Conservation (phyloP, 2,113 vertebrate species). For the Hippocampus guttulatus region DNA sequence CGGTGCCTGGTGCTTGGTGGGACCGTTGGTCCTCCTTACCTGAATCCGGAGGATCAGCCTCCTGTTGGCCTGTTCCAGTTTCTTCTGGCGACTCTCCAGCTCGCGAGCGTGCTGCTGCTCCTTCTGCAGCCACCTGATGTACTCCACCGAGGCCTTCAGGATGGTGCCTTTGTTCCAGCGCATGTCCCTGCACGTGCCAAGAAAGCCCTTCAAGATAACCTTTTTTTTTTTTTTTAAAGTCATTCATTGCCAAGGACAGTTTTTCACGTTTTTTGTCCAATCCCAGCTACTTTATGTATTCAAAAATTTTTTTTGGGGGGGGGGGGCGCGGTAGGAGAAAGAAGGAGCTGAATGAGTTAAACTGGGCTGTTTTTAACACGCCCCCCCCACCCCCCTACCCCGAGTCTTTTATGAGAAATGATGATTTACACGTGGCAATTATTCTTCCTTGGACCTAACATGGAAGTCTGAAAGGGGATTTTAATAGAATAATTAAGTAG, state of each 20-base stretch:
- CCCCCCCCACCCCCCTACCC: too few relatives aligned
- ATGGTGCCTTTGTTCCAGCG: conserved; percentile 99
- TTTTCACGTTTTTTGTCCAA: too few relatives aligned
- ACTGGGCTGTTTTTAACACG: too few relatives aligned
- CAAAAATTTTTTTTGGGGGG: too few relatives aligned
- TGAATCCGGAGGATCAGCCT: conserved; percentile 92
- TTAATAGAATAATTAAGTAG: conserved; percentile 99
- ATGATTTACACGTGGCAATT: conserved; percentile 94
- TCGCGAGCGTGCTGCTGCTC: conserved; percentile 94
- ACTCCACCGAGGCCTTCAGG: conserved; percentile 98
- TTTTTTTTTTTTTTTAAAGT: conserved; percentile 57
- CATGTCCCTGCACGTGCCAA: conserved; percentile 84
- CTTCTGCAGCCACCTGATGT: conserved; percentile 99
- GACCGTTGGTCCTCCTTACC: conserved; percentile 64
- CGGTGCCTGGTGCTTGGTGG: too few relatives aligned
- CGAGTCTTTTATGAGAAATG: conserved; percentile 79
- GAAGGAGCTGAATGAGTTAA: too few relatives aligned
- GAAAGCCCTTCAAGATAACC: conserved; percentile 78
- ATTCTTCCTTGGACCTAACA: conserved; percentile 96
- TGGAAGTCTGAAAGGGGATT: conserved; percentile 93
- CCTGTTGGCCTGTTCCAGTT: conserved; percentile 92
- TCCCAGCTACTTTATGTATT: too few relatives aligned
- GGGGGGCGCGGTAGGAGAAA: too few relatives aligned
- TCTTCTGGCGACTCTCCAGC: conserved; percentile 93
- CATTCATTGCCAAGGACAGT: too few relatives aligned